Evolutionary conservation across 2,113 vertebrate genomes (phyloP), one percentile per base, ranked within the genome.

Genomic region (Vanacampus margaritifer): DNA sequence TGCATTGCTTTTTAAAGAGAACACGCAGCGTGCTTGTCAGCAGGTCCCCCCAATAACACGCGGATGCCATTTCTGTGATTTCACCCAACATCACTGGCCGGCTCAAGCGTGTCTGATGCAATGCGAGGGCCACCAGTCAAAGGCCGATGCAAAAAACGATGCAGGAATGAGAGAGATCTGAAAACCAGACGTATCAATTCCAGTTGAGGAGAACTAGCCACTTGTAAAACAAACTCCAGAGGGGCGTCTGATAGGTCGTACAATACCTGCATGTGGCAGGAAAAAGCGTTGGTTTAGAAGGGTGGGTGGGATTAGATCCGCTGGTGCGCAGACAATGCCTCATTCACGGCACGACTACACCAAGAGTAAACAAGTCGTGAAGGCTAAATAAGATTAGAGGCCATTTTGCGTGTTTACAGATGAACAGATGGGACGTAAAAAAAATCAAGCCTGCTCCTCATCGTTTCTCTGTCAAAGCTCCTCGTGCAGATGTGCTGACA

Each of bases 341-440:
- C 77, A 84, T 90, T 91, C 86, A 57, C 65, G 12, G 74, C 81
- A 70, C 63, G 16, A 82, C 76, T 67, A 74, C 84, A 79, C 61
- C 68, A 82, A 88, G 87, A 88, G 79, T 85, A 90, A 89, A 87
- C 83, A 89, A 84, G 78, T 78, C 65, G 28, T 74, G 71, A 66
- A 78, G 60, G 61, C 82, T 79, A 86, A 88, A 84, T 87, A 65
- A 73, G 80, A 85, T 88, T 84, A 86, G 78, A 66, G 78, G 76
- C 81, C 80, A 84, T 84, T 86, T 84, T 86, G 56, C 73, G 71
- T 84, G 86, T 87, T 86, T 86, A 75, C 63, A 81, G 67, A 83
- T 81, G 69, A 86, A 71, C 84, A 84, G 79, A 84, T 84, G 77
- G 35, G 43, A 66, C 65, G 54, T 65, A 32, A 32, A n/a, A n/a